Evolutionary conservation across 2,888 invertebrate genomes (phyloP).

Genomic region (Phortica magna): DNA sequence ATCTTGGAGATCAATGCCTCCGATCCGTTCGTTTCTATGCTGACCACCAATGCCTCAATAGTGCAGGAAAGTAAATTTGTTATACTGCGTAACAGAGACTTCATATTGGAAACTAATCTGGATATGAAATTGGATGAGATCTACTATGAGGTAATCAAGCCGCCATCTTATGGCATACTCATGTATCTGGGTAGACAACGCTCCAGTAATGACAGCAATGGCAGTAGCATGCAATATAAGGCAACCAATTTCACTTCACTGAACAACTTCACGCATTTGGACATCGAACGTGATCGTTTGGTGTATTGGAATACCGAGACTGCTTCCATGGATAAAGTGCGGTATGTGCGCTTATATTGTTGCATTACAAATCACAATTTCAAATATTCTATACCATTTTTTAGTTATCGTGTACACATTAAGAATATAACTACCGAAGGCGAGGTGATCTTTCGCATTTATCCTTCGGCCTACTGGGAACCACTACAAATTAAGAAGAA

Average conservation of each 20-base stretch:
- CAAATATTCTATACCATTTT: background rate
- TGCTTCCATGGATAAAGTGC: conserved; percentile 82
- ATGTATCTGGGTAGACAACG: conserved; percentile 80
- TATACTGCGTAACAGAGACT: conserved; percentile 86
- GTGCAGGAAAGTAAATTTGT: conserved; percentile 90
- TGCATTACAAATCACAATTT: background rate
- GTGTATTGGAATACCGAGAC: conserved; percentile 86
- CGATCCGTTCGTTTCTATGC: conserved; percentile 90
- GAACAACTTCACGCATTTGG: conserved; percentile 85
- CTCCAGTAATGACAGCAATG: conserved; percentile 62
- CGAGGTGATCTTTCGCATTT: conserved; percentile 86
- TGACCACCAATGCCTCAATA: conserved; percentile 84
- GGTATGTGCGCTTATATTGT: conserved; percentile 74
- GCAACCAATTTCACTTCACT: conserved; percentile 73
- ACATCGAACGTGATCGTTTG: conserved; percentile 85
- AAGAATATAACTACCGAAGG: conserved; percentile 86
- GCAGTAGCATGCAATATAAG: conserved; percentile 59
- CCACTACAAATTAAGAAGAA: conserved; percentile 87
- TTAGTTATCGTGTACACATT: conserved; percentile 76
- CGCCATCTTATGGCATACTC: conserved; percentile 86
- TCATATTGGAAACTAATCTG: conserved; percentile 93
- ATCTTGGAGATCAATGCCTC: conserved; percentile 92
- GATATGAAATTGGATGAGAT: conserved; percentile 87
- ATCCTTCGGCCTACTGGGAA: conserved; percentile 93
- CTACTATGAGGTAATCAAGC: conserved; percentile 84